Evolutionary conservation across 2,113 vertebrate species (phyloP).

Genomic region (Rhea pennata): DNA sequence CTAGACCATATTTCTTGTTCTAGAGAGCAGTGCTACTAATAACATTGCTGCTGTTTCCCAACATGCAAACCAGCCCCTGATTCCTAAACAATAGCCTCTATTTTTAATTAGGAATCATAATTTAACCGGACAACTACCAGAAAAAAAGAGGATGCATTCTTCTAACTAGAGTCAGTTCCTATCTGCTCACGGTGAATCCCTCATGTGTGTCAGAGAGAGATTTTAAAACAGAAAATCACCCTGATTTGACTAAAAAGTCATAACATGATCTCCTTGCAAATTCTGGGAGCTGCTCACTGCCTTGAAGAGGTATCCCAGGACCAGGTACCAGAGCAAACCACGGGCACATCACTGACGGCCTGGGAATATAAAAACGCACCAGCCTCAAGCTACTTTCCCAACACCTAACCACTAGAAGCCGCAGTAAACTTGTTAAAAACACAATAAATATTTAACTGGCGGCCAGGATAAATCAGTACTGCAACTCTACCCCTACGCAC

Average conservation of each 20-base stretch:
- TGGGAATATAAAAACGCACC: rapidly evolving
- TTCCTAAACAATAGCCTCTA: background rate
- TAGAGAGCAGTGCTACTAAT: background rate
- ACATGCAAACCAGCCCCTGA: background rate
- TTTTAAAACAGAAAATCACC: background rate
- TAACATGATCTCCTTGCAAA: background rate
- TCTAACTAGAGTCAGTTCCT: background rate
- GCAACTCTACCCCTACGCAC: background rate
- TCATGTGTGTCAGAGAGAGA: rapidly evolving
- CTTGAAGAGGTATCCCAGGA: background rate
- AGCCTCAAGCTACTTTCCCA: background rate
- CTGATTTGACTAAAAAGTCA: background rate
- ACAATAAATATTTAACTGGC: background rate
- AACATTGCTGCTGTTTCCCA: background rate
- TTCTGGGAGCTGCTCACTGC: background rate
- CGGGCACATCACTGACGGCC: background rate
- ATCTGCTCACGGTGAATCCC: background rate
- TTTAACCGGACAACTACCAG: background rate
- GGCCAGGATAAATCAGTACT: background rate
- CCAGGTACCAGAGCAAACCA: background rate
- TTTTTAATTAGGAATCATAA: slow-evolving; percentile 18
- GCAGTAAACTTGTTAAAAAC: background rate
- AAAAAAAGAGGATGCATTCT: background rate
- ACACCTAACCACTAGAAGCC: background rate
- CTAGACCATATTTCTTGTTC: background rate